Conservation (phyloP, 2,888 invertebrate genomes). For the Ectobius pallidus region DNA sequence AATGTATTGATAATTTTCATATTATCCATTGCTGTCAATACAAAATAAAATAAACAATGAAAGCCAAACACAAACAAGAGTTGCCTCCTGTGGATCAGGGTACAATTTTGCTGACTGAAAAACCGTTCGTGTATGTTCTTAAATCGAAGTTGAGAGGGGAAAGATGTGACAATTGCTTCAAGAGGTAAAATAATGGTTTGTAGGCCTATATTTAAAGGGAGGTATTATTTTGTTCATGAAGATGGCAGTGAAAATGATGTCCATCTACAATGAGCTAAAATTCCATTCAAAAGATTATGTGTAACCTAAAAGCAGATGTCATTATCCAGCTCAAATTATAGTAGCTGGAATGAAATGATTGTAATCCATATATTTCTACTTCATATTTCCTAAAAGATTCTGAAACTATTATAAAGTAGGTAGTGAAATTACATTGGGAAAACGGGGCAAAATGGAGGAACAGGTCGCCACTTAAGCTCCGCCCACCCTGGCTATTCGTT, state of each 20-base stretch:
- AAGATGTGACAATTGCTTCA: slow-evolving; percentile 79
- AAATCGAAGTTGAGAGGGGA: slow-evolving; percentile 71
- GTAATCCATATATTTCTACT: too few species aligned
- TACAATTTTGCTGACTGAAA: slow-evolving; percentile 70
- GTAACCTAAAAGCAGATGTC: not conserved
- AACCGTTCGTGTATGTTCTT: slow-evolving; percentile 77
- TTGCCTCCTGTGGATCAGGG: slow-evolving; percentile 65
- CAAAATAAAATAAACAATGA: slow-evolving; percentile 41
- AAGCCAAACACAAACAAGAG: slow-evolving; percentile 58
- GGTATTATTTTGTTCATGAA: not conserved
- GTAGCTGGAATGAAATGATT: too few species aligned
- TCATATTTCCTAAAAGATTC: too few species aligned
- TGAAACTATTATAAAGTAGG: too few species aligned
- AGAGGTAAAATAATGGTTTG: too few species aligned
- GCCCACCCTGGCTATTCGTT: too few species aligned
- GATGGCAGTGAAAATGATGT: not conserved
- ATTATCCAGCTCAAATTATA: too few species aligned
- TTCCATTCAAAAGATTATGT: not conserved
- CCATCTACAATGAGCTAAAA: not conserved
- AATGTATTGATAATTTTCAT: too few species aligned
- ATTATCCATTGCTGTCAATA: too few species aligned
- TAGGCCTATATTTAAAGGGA: slow-evolving; percentile 37
- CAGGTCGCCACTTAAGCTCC: too few species aligned
- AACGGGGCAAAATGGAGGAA: too few species aligned
- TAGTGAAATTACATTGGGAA: too few species aligned